phyloP scores from a whole-genome alignment of 2,888 invertebrate genomes.

The Gymnosoma rotundatum region DNA sequence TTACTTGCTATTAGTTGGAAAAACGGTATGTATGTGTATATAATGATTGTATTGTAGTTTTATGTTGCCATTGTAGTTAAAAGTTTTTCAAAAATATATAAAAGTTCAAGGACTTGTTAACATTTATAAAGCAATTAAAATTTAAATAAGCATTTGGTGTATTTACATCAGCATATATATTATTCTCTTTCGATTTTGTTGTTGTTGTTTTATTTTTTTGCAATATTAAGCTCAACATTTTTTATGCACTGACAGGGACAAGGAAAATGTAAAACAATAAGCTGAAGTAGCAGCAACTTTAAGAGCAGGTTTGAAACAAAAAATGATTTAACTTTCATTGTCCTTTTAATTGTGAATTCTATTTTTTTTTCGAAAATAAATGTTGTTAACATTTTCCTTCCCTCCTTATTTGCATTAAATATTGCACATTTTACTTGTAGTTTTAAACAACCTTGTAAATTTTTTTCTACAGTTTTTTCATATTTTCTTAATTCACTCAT shows the following conservation, averaged over 20 bases:
- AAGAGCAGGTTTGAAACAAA: conserved; percentile 2
- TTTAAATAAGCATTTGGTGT: conserved; percentile 78
- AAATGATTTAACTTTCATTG: conserved; percentile 36
- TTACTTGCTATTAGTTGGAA: conserved; percentile 34
- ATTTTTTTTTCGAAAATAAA: neutral
- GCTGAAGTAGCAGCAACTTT: conserved; percentile 24
- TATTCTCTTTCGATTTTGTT: neutral
- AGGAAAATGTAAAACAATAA: conserved; percentile 46
- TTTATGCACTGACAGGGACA: conserved; percentile 28
- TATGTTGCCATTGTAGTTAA: conserved; percentile 66
- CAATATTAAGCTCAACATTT: conserved; percentile 56
- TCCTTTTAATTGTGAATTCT: conserved; percentile 19
- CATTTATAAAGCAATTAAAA: conserved; percentile 81
- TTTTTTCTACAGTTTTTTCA: neutral
- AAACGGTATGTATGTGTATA: neutral
- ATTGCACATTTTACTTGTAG: conserved; percentile 15
- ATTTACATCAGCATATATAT: conserved; percentile 54
- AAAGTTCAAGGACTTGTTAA: conserved; percentile 80
- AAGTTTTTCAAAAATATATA: conserved; percentile 58
- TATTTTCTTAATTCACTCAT: conserved; percentile 19
- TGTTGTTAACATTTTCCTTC: no score
- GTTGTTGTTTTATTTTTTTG: conserved; percentile 23
- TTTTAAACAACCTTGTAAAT: conserved; percentile 10
- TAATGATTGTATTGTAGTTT: conserved; percentile 36
- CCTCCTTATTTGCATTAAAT: conserved; percentile 20